These are phyloP conservation scores for Yponomeuta sedellus DNA, from an alignment of 2,888 invertebrate genomes.

Conservation along the genomic window DNA sequence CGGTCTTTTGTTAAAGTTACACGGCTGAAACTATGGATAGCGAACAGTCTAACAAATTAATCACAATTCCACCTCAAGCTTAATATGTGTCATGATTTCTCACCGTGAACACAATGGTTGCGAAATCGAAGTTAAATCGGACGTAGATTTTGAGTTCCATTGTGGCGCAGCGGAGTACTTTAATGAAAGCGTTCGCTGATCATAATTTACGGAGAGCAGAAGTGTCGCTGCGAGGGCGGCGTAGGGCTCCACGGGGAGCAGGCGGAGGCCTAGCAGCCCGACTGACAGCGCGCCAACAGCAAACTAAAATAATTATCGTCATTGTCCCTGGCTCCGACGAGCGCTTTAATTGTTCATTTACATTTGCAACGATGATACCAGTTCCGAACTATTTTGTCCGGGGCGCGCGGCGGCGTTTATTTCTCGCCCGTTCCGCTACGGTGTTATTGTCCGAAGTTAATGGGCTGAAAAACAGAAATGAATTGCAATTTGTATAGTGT, in stretches of 20 bases:
- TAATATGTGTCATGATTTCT: conserved; percentile 69
- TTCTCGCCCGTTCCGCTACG: conserved; percentile 58
- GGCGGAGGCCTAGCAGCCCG: conserved; percentile 39
- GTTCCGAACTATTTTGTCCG: conserved; percentile 69
- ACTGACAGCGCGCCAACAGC: conserved; percentile 68
- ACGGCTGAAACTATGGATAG: conserved; percentile 45
- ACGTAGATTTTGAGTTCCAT: conserved; percentile 69
- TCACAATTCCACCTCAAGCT: conserved; percentile 72
- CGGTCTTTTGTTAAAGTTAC: conserved; percentile 56
- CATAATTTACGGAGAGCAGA: conserved; percentile 76
- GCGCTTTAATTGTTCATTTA: conserved; percentile 76
- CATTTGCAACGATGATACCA: conserved; percentile 75
- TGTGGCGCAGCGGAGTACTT: conserved; percentile 59
- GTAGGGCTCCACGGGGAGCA: conserved; percentile 42
- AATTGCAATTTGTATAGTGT: conserved; percentile 63
- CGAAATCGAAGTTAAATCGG: conserved; percentile 69
- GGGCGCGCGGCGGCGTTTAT: conserved; percentile 45
- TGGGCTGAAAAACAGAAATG: conserved; percentile 73
- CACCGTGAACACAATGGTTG: conserved; percentile 62
- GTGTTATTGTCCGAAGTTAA: conserved; percentile 70
- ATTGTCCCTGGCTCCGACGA: conserved; percentile 71
- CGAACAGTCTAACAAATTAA: conserved; percentile 70
- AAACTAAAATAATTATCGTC: conserved; percentile 77
- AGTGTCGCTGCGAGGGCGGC: conserved; percentile 72
- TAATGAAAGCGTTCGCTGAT: conserved; percentile 72